These are phyloP conservation scores for Anguilla pacifica DNA, from an alignment of 2,797 vertebrate genomes.

Conservation along the genomic window DNA sequence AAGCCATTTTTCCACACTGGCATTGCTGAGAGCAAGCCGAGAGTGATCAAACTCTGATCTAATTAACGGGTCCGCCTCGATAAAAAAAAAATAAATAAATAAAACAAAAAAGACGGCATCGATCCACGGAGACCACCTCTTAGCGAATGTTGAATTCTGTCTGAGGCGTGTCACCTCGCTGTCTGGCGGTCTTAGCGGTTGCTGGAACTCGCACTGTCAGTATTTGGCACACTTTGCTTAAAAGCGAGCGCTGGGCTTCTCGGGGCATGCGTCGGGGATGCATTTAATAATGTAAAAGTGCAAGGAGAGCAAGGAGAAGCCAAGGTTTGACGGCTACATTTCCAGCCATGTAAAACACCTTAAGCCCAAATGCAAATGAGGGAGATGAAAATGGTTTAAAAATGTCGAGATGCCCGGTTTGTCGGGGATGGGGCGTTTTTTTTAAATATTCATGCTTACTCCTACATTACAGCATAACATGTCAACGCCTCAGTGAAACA, in stretches of 20 bases:
- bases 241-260: background rate
- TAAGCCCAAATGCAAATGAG: background rate
- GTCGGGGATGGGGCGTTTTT: background rate
- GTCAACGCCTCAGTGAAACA: conserved; percentile 4
- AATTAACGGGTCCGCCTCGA: background rate
- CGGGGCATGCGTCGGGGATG: background rate
- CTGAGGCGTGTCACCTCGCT: background rate
- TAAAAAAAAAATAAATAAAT: background rate
- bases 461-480: background rate
- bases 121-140: background rate
- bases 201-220: background rate
- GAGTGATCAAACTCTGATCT: conserved; percentile 6
- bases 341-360: conserved; percentile 13
- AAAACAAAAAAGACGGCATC: background rate
- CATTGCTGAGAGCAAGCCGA: background rate
- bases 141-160: background rate
- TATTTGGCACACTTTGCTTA: background rate
- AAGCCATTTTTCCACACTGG: background rate
- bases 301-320: background rate
- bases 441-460: conserved; percentile 22
- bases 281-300: background rate
- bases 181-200: background rate
- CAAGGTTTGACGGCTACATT: background rate
- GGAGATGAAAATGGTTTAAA: conserved; percentile 21
- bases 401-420: conserved; percentile 10